Conservation (phyloP, 53 echinoderm and acorn worm genomes). For the Glandiceps talaboti region DNA sequence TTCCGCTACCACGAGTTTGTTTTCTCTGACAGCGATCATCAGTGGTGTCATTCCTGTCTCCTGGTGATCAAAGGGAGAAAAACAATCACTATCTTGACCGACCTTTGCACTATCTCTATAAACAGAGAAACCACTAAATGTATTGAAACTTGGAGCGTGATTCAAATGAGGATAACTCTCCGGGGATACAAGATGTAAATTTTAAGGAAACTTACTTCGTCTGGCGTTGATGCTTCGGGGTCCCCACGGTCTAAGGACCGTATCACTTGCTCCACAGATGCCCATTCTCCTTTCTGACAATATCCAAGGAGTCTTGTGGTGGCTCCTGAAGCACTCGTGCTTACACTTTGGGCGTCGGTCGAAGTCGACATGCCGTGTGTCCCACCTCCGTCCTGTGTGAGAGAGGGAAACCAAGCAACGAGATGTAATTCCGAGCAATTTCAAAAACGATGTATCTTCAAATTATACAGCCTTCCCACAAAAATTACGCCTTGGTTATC, state of each 20-base stretch:
- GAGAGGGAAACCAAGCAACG: not conserved
- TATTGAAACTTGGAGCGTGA: not conserved
- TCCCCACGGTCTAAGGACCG: constrained; percentile 60
- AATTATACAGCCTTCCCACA: not conserved
- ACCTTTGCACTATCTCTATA: not conserved
- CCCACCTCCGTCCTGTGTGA: not conserved
- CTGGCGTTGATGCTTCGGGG: constrained; percentile 42
- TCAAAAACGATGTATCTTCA: not conserved
- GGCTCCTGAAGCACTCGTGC: not conserved
- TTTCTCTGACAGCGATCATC: constrained; percentile 74
- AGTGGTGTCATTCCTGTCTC: constrained; percentile 72
- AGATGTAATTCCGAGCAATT: not conserved
- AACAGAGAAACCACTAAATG: not conserved
- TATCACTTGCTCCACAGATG: constrained; percentile 48
- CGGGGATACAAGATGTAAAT: not conserved
- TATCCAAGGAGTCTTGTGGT: constrained; percentile 37
- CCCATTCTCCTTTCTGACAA: constrained; percentile 76
- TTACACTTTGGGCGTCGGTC: not conserved
- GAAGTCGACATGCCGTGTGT: not conserved
- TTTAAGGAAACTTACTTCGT: constrained; percentile 29
- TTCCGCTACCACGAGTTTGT: constrained; percentile 68
- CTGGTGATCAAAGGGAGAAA: constrained; percentile 17
- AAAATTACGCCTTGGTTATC: constrained; percentile 1
- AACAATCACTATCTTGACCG: not conserved
- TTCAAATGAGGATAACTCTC: not conserved